Evolutionary conservation across 2,113 vertebrate species (phyloP).

Genomic region (Pipa parva): DNA sequence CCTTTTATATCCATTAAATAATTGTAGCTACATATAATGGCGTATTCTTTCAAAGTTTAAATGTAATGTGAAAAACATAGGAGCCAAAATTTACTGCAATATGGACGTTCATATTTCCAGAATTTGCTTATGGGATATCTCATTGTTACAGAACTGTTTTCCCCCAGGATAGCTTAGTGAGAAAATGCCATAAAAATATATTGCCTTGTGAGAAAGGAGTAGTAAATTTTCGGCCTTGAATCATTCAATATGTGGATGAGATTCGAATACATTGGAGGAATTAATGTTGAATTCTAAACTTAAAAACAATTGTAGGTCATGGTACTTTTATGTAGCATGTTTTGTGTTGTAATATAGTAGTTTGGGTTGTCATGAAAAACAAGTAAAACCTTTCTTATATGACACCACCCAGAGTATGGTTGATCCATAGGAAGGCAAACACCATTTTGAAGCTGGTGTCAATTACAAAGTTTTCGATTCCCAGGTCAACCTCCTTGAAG

Average conservation of each 20-base stretch:
- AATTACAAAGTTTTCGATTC: no score
- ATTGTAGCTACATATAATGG: slow-evolving; percentile 11
- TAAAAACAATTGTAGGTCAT: no score
- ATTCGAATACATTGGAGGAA: no score
- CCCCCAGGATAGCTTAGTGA: slow-evolving; percentile 6
- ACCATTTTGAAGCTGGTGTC: no score
- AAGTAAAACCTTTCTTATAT: no score
- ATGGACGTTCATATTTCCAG: neutral
- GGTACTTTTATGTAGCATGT: neutral
- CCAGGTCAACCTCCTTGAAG: no score
- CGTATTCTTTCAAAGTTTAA: neutral
- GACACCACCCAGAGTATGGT: no score
- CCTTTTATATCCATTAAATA: slow-evolving; percentile 32
- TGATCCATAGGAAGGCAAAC: no score
- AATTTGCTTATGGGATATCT: neutral
- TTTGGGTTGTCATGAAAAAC: no score
- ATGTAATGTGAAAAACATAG: neutral
- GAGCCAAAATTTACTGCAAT: slow-evolving; percentile 9
- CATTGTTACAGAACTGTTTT: slow-evolving; percentile 14
- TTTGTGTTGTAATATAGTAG: no score
- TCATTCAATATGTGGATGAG: slow-evolving; percentile 9
- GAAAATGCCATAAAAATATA: slow-evolving; percentile 8
- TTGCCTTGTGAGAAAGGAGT: neutral
- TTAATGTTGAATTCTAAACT: no score
- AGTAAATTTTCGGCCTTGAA: slow-evolving; percentile 17